phyloP scores from a whole-genome alignment of 1,140 invertebrate species.

The Matsumurasca onukii region DNA sequence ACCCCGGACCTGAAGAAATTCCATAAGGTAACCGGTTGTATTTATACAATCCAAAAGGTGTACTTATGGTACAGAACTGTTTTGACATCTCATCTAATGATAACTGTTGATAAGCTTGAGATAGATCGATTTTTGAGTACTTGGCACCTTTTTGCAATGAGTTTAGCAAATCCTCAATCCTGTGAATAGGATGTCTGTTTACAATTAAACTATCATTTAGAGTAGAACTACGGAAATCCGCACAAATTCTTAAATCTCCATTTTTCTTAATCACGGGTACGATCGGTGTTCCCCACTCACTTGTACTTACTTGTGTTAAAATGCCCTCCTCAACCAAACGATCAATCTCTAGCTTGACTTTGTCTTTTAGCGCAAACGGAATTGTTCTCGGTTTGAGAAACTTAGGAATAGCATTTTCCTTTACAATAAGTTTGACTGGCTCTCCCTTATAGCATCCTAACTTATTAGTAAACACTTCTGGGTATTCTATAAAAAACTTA shows the following conservation, averaged over 20 bases:
- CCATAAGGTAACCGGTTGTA: constrained; percentile 12
- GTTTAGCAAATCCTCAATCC: not conserved
- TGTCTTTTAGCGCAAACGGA: constrained; percentile 28
- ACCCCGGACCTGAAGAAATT: constrained; percentile 12
- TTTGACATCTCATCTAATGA: constrained; percentile 12
- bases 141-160: constrained; percentile 16
- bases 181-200: constrained; percentile 15
- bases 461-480: constrained; percentile 18
- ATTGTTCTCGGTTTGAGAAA: constrained; percentile 32
- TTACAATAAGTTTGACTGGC: not conserved
- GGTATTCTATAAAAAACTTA: not conserved
- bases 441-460: constrained; percentile 22
- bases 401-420: constrained; percentile 27
- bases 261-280: not conserved
- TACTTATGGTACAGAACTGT: constrained; percentile 23
- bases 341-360: constrained; percentile 29
- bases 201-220: not conserved
- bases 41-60: not conserved
- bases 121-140: constrained; percentile 19
- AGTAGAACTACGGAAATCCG: constrained; percentile 3
- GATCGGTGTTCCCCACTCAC: constrained; percentile 32
- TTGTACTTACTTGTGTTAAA: constrained; percentile 23
- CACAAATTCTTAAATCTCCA: not conserved
- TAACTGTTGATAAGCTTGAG: constrained; percentile 17
- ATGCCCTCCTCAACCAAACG: constrained; percentile 5